Evolutionary conservation across 2,797 vertebrate genomes (phyloP).

Genomic region (Acipenser transmontanus): DNA sequence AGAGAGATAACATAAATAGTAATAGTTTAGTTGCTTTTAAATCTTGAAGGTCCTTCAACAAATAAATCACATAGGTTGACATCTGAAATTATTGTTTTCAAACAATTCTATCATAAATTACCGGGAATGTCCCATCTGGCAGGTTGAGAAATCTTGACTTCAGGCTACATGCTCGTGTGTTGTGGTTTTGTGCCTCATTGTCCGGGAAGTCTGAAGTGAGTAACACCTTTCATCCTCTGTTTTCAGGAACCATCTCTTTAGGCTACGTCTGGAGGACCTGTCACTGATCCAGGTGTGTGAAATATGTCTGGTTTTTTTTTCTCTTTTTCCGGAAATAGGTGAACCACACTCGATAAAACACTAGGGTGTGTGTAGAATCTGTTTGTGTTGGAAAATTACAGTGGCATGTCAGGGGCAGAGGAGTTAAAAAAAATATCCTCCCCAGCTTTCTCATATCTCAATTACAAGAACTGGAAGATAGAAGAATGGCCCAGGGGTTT

Average conservation of each 20-base stretch:
- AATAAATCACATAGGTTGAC: background rate
- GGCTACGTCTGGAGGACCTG: conserved; percentile 83
- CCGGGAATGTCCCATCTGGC: background rate
- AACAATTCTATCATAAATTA: background rate
- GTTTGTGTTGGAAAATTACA: too few relatives aligned
- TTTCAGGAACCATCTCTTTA: conserved; percentile 92
- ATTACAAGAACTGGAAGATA: too few relatives aligned
- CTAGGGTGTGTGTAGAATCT: too few relatives aligned
- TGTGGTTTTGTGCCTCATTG: background rate
- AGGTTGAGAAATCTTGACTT: background rate
- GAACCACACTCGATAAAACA: background rate
- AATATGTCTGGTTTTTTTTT: conserved; percentile 10
- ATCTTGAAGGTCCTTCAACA: too few relatives aligned
- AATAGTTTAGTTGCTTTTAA: too few relatives aligned
- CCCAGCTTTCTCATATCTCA: too few relatives aligned
- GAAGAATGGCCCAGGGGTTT: too few relatives aligned
- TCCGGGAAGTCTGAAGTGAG: background rate
- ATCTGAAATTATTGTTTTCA: too few relatives aligned
- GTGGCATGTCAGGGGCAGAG: too few relatives aligned
- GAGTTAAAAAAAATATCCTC: too few relatives aligned
- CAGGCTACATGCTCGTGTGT: background rate
- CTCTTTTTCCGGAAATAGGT: background rate
- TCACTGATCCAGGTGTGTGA: conserved; percentile 88
- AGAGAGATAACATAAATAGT: background rate
- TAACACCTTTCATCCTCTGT: conserved; percentile 28